phyloP scores from a whole-genome alignment of 2,888 invertebrate species.

The Tanypteryx hageni region DNA sequence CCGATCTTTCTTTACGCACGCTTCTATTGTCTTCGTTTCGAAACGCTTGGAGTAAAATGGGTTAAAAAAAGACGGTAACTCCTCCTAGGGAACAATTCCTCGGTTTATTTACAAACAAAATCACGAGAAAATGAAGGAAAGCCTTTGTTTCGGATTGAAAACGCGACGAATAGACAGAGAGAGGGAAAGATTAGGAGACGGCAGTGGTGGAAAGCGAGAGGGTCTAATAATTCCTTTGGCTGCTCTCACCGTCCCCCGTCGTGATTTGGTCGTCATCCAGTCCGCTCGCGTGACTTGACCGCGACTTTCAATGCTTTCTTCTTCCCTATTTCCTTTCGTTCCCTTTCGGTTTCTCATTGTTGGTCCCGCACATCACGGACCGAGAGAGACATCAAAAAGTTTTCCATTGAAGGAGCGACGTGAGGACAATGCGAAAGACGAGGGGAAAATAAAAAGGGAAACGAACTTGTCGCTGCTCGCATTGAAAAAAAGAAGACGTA shows the following conservation, averaged over 20 bases:
- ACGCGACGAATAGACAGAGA: not conserved
- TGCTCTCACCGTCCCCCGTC: not conserved
- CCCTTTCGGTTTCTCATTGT: not conserved
- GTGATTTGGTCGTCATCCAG: conserved; percentile 1
- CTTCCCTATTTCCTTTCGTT: not conserved
- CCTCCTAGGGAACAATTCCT: not conserved
- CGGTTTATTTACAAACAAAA: not conserved
- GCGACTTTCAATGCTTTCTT: not conserved
- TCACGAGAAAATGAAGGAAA: not conserved
- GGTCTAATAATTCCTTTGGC: not conserved
- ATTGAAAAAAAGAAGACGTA: no score
- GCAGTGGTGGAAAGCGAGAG: no score
- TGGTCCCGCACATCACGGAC: not conserved
- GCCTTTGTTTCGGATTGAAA: not conserved
- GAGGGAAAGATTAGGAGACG: not conserved
- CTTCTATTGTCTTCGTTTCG: no score
- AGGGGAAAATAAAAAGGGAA: not conserved
- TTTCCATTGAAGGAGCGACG: not conserved
- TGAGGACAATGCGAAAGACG: not conserved
- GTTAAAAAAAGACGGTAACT: no score
- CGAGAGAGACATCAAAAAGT: not conserved
- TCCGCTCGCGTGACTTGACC: not conserved
- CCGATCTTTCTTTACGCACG: no score
- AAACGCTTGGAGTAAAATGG: no score
- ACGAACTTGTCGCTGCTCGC: no score